Base-by-base conservation (phyloP, 2,113 vertebrate genomes). In the Athene noctua region DNA sequence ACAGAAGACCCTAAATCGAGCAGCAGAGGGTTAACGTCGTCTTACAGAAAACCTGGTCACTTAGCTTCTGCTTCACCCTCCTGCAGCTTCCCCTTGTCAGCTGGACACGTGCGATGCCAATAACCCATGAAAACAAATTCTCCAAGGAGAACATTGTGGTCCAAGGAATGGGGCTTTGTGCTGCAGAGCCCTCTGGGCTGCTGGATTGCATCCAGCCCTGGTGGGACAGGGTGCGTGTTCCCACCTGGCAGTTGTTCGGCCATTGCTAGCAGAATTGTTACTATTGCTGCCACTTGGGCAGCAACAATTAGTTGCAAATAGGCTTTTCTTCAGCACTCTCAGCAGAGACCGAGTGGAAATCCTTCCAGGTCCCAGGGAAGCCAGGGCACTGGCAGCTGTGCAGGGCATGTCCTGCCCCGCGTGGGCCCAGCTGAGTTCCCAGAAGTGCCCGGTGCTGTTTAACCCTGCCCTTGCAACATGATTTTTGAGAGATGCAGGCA, bases 221-320 rank as follows among this genome's bases (percentile, higher is more conserved):
- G 21, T 26, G 74, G 85, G 70, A 26, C 29, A 21, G 46, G 54
- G 42, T 44, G 73, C 90, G 17, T 42, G 34, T 13, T 49, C 80
- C 55, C 1, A 2, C 63, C 59, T 44, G 47, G 63, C 49, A 2
- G 10, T 30, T 13, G 18, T 58, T 65, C 2, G 49, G 80, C 40
- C 15, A 5, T 46, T 38, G 61, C 19, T 12, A 13, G 49, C 62
- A 54, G 55, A 46, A 54, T 11, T 30, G 34, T 6, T 5, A 32
- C 32, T 71, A 55, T 36, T 71, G 65, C 54, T 10, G 1, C 14
- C 0, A 0, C 6, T 67, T 23, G 12, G 0, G 49, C 58, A 32
- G 40, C 71, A 78, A 36, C 27, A 47, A 63, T 75, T 38, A 29
- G n/a, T 49, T n/a, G 71, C 49, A 92, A 70, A 86, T 5, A 34